These are phyloP conservation scores for Polyploca ridens DNA, from an alignment of 2,888 invertebrate genomes.

Conservation along the genomic window DNA sequence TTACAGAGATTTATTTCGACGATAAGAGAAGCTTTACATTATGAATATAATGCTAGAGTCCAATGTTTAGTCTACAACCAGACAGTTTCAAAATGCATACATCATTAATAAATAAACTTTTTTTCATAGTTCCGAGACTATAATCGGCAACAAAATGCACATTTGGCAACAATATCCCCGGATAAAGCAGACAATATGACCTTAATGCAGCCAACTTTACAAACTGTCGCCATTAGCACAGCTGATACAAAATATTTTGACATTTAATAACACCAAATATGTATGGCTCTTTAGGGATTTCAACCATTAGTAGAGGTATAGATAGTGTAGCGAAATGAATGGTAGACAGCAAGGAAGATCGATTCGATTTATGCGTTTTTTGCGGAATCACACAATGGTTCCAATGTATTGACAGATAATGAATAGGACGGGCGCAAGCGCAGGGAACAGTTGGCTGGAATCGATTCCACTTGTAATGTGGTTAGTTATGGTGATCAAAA, in stretches of 20 bases:
- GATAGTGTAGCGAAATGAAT: conserved; percentile 64
- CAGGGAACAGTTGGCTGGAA: conserved; percentile 75
- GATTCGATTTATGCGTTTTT: conserved; percentile 83
- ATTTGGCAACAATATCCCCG: conserved; percentile 69
- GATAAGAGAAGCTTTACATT: not conserved
- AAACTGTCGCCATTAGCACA: conserved; percentile 75
- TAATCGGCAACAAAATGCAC: conserved; percentile 48
- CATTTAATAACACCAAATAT: conserved; percentile 69
- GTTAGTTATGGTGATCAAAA: conserved; percentile 81
- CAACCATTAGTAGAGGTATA: conserved; percentile 60
- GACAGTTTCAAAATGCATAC: not conserved
- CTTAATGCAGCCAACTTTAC: conserved; percentile 67
- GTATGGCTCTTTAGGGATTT: conserved; percentile 75
- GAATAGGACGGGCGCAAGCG: conserved; percentile 52
- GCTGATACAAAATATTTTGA: conserved; percentile 83
- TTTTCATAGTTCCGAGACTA: conserved; percentile 18
- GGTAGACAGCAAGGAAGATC: conserved; percentile 77
- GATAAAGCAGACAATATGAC: conserved; percentile 69
- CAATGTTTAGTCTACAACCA: not conserved
- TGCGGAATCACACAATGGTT: conserved; percentile 71
- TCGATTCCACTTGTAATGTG: conserved; percentile 72
- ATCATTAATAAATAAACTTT: conserved; percentile 10
- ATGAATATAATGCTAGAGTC: not conserved
- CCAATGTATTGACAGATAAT: conserved; percentile 81
- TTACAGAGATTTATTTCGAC: conserved; percentile 4